Base-by-base conservation (phyloP, 35 echinoderm and acorn worm species). In the Holothuria glaberrima region DNA sequence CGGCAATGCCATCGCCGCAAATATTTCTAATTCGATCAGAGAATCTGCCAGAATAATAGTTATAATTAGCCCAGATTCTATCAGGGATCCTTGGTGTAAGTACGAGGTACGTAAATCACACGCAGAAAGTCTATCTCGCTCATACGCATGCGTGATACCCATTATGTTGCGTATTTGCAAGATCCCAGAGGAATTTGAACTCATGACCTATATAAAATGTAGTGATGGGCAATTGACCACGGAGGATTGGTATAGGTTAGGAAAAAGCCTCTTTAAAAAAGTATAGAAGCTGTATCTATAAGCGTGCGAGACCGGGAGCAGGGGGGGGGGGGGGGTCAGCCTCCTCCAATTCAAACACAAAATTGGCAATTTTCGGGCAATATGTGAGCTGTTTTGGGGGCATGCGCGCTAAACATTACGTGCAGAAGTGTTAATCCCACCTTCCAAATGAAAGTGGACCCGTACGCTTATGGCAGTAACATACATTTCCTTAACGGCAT, bases 191-290 rank as follows among this genome's bases (percentile, higher is more conserved):
- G 93, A 94, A 68, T 75, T 98, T 13, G 90, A 90, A 82, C 85
- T 94, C 25, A 67, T 94, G 24, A 94, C 93, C 1, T 80, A 81
- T 57, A 90, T 98, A 50, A 94, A 87, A 63, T 98, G 93, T 60
- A 41, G 86, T 2, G 74, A 91, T 25, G 93, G 95, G 17, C 95
- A 98, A 38, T 88, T 98, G 58, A 70, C 60, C 10, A 38, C 26
- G 20, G 90, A 91, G 18, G 95, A 98, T 71, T 98, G 95, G 95
- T 64, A 88, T 52, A 76, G 95, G 20, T 89, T 97, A 60, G 82
- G 89, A 29, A 86, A 68, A 69, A 76, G 76, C 26, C 88, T 98
- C 6, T 22, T 90, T 25, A 73, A 98, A 71, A 66, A 86, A 32
- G 35, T 32, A 33, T 85, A 56, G 67, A 7, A 41, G 7, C 7